Base-by-base conservation (phyloP, 2,888 invertebrate species). In the Harpalus rufipes region DNA sequence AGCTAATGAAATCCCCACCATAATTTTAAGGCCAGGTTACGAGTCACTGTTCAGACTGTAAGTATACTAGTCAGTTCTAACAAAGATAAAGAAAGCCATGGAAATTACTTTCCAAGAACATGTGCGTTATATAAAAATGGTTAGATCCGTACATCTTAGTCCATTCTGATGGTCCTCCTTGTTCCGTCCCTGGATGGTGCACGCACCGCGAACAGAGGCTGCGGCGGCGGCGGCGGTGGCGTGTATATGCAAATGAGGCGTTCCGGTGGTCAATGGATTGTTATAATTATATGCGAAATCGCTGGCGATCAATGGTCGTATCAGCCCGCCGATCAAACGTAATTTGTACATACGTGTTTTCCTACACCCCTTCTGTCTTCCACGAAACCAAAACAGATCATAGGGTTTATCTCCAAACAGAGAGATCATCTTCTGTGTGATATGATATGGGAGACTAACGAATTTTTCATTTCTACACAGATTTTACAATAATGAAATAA, bases 181-280 rank as follows among this genome's bases (percentile, higher is more conserved):
- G 44, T 2, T 68, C 7, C 72, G 41, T 16, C 2, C 18, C 72
- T 74, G 72, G 7, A 8, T 44, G 16, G 6, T 78, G 84, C 86
- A 86, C 87, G 86, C 87, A 78, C 86, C 85, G 87, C 86, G 87
- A 72, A 85, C 85, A 41, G 72, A 74, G 72, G 72, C 72, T 74
- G 86, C 86, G 84, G 86, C 85, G 85, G 85, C 80, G 58, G 85
- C 81, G 86, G 86, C 85, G 86, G 86, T 56, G 81, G 85, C 83
- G 84, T 86, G 87, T 88, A 88, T 87, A 87, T 88, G 88, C 88
- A 85, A 85, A 85, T 85, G 68, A 85, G 80, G 41, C 72, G 85
- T 79, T 85, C 79, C 85, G 85, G 85, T 85, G 85, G 85, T 85
- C 85, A 85, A 85, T 85, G 85, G 85, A 85, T 85, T 80, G 85